Percentiles rank a stretch among this genome's conserved stretches.
phyloP scores from a whole-genome alignment of 2,113 vertebrate genomes.

The Zeus faber region DNA sequence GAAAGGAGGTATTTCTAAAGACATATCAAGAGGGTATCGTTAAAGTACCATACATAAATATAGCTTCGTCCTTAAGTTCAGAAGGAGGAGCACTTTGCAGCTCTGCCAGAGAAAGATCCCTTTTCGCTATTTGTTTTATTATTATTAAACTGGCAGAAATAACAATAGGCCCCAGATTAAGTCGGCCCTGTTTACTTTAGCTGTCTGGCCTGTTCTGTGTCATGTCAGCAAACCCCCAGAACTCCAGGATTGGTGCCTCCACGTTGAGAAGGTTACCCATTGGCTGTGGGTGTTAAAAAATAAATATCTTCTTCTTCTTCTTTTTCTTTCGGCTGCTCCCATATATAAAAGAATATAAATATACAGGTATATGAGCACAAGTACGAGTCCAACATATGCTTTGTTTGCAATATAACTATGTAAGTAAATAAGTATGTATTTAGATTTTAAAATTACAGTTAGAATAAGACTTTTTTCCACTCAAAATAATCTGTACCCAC shows the following conservation, averaged over 20 bases:
- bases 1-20: conserved; percentile 5
- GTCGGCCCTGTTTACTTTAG: conserved; percentile 6
- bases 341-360: no score
- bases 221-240: conserved; percentile 1
- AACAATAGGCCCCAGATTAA: conserved; percentile 6
- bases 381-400: no score
- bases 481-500: no score
- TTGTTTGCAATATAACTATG: no score
- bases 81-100: background rate
- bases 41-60: background rate
- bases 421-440: no score
- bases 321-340: no score
- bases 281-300: conserved; percentile 1
- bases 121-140: conserved; percentile 7
- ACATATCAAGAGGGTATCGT: background rate
- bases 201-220: conserved; percentile 23
- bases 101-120: conserved; percentile 1
- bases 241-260: conserved; percentile 1
- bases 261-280: conserved; percentile 10
- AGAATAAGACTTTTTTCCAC: no score
- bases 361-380: no score
- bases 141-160: conserved; percentile 11
- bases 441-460: no score
- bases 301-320: no score
- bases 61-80: no score